phyloP scores from a whole-genome alignment of 2,113 vertebrate genomes.

The Pelecanus crispus region DNA sequence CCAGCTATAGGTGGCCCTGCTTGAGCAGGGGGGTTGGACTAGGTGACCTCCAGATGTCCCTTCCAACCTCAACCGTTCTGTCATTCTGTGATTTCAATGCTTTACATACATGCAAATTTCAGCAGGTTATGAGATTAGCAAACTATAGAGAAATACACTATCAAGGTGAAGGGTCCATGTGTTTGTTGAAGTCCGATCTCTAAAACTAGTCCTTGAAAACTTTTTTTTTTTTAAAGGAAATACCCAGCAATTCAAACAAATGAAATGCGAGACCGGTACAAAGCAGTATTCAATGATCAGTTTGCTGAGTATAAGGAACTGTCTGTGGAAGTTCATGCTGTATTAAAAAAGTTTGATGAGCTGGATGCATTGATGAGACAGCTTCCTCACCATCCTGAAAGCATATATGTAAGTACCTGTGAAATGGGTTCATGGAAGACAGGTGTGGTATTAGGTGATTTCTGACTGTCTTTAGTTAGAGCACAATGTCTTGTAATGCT shows the following conservation, averaged over 20 bases:
- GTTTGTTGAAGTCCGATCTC: not conserved
- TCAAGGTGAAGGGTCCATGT: not conserved
- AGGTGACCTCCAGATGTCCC: not conserved
- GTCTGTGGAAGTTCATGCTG: conserved; percentile 83
- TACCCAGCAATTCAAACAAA: conserved; percentile 85
- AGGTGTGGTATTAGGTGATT: not conserved
- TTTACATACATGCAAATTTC: not conserved
- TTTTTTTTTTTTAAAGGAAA: conserved; percentile 73
- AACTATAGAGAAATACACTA: not conserved
- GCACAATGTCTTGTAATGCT: not conserved
- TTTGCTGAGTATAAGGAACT: conserved; percentile 94
- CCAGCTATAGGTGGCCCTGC: not conserved
- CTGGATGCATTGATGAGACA: conserved; percentile 84
- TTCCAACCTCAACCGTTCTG: not conserved
- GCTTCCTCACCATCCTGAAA: conserved; percentile 76
- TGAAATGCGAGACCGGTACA: conserved; percentile 89
- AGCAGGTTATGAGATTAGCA: not conserved
- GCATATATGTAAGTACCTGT: conserved; percentile 74
- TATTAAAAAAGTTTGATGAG: conserved; percentile 83
- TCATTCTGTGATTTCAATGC: not conserved
- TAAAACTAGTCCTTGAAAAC: not conserved
- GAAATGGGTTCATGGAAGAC: not conserved
- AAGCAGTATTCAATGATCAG: conserved; percentile 95
- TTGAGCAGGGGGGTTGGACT: not conserved
- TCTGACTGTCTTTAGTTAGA: not conserved